phyloP scores from a whole-genome alignment of 2,888 invertebrate genomes.

The Aelia acuminata region DNA sequence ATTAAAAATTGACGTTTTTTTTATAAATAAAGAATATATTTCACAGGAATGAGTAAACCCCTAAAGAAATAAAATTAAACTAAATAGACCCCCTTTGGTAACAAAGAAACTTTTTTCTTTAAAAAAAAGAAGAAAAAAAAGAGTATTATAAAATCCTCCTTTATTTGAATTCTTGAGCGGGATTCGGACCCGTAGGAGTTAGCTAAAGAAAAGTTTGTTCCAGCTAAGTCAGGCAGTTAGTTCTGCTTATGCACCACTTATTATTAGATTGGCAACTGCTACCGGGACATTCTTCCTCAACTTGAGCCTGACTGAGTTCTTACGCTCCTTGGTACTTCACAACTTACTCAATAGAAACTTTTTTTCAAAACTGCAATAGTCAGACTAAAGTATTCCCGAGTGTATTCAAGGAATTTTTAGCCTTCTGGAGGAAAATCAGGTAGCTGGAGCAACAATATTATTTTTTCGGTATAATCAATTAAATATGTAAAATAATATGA shows the following conservation, averaged over 20 bases:
- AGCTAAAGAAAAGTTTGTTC: constrained; percentile 8
- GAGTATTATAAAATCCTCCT: neutral
- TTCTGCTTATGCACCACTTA: constrained; percentile 45
- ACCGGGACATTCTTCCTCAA: constrained; percentile 31
- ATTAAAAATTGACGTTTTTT: too few species aligned
- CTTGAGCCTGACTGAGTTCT: neutral
- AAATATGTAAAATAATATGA: too few species aligned
- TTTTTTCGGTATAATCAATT: too few species aligned
- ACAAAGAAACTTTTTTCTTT: neutral
- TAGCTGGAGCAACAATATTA: neutral
- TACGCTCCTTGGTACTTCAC: constrained; percentile 11
- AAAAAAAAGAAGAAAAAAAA: neutral
- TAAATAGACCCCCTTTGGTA: neutral
- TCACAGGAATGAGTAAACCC: too few species aligned
- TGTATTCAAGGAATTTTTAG: neutral
- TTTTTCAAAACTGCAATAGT: constrained; percentile 35
- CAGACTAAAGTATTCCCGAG: neutral
- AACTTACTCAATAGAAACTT: constrained; percentile 44
- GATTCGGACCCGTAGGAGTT: constrained; percentile 16
- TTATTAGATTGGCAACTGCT: constrained; percentile 50
- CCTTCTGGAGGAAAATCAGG: neutral
- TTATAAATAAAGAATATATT: too few species aligned
- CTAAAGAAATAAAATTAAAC: neutral
- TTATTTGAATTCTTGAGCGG: constrained; percentile 25
- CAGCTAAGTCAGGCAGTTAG: neutral